These are phyloP conservation scores for Callyntrura guangdongensis DNA, from an alignment of 2,888 invertebrate species.

Conservation along the genomic window DNA sequence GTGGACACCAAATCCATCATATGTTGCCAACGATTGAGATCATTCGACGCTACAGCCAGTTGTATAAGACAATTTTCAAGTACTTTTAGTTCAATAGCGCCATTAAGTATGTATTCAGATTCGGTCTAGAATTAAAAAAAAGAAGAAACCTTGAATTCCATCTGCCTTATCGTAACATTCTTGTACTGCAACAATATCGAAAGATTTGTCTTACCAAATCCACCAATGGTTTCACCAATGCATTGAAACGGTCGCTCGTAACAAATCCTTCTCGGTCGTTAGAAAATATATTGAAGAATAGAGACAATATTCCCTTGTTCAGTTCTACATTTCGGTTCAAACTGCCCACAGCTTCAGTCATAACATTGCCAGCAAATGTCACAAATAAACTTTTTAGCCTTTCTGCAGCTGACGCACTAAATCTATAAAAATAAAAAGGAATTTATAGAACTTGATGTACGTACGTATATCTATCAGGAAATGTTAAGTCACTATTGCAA, in stretches of 20 bases:
- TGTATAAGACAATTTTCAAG: conserved; percentile 81
- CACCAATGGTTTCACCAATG: conserved; percentile 94
- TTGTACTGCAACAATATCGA: too few species aligned
- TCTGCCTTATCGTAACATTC: background rate
- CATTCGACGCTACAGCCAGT: conserved; percentile 93
- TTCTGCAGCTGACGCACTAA: conserved; percentile 92
- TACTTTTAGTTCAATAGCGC: conserved; percentile 76
- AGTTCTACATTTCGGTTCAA: conserved; percentile 89
- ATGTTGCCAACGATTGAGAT: conserved; percentile 95
- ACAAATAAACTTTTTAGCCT: conserved; percentile 95
- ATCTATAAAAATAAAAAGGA: too few species aligned
- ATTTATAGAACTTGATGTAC: conserved; percentile 86
- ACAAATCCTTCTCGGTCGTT: conserved; percentile 94
- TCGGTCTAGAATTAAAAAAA: conserved; percentile 81
- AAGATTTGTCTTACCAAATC: conserved; percentile 89
- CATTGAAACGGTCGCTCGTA: conserved; percentile 93
- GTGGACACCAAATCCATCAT: conserved; percentile 95
- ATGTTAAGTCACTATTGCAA: background rate
- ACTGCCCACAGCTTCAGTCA: conserved; percentile 92
- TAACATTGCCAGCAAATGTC: conserved; percentile 94
- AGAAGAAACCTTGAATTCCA: background rate
- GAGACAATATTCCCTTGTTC: conserved; percentile 91
- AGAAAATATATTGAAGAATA: conserved; percentile 92
- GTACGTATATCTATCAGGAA: background rate
- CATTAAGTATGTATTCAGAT: conserved; percentile 77